Percentiles rank a stretch among this genome's conserved stretches.
Evolutionary conservation across 1,140 invertebrate species (phyloP).

Genomic region (Chironomus striatipennis): DNA sequence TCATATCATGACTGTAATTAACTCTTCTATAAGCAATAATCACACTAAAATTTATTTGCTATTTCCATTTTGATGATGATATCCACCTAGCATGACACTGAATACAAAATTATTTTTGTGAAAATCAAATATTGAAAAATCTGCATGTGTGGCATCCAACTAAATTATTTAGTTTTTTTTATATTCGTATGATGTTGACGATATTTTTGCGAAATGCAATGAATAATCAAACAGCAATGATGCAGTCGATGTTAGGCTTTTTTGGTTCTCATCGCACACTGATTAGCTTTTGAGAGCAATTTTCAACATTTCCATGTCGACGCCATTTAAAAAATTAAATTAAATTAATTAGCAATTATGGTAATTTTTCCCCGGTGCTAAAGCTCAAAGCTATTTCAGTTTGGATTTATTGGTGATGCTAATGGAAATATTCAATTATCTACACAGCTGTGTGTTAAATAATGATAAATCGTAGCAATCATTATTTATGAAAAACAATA

Average conservation of each 20-base stretch:
- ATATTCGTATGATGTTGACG: not conserved
- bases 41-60: too few relatives aligned
- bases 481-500: too few relatives aligned
- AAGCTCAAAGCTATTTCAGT: not conserved
- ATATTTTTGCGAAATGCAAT: not conserved
- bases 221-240: not conserved
- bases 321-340: not conserved
- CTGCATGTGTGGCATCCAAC: not conserved
- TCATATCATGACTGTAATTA: too few relatives aligned
- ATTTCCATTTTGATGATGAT: too few relatives aligned
- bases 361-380: not conserved
- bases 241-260: too few relatives aligned
- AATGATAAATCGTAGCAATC: too few relatives aligned
- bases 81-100: too few relatives aligned
- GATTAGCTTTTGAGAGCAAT: not conserved
- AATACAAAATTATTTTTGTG: too few relatives aligned
- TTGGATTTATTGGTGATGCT: not conserved
- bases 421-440: slow-evolving; percentile 4
- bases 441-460: too few relatives aligned
- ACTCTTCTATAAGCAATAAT: too few relatives aligned
- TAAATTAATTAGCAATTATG: slow-evolving; percentile 15
- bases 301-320: not conserved
- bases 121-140: not conserved
- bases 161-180: slow-evolving; percentile 2
- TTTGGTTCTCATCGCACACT: too few relatives aligned